Evolutionary conservation across 2,797 vertebrate species (phyloP).

Genomic region (Pseudochromis fuscus): DNA sequence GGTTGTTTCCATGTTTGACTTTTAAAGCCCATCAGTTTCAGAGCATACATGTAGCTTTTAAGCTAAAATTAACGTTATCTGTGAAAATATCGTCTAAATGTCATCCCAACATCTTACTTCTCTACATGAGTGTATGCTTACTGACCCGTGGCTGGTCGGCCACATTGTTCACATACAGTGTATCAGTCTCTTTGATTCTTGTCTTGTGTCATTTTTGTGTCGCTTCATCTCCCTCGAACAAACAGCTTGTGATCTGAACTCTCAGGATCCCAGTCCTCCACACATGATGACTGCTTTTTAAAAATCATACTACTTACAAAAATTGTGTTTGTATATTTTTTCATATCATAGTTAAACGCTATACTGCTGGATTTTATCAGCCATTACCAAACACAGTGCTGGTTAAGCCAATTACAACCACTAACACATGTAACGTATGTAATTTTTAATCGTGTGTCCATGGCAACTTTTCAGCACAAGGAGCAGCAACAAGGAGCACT

Average conservation of each 20-base stretch:
- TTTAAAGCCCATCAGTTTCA: conserved; percentile 49
- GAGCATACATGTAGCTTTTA: conserved; percentile 48
- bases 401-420: too few species aligned
- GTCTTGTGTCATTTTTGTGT: conserved; percentile 13
- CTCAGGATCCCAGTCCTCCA: background rate
- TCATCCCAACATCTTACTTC: conserved; percentile 65
- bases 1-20: conserved; percentile 42
- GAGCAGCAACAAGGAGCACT: too few species aligned
- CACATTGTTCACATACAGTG: conserved; percentile 37
- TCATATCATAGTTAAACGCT: background rate
- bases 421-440: too few species aligned
- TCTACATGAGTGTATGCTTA: conserved; percentile 14
- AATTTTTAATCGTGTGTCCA: too few species aligned
- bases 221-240: conserved; percentile 4
- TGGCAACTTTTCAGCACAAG: too few species aligned
- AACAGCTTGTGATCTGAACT: conserved; percentile 2
- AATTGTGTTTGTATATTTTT: background rate
- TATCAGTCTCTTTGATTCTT: conserved; percentile 38
- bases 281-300: background rate
- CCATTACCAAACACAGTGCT: too few species aligned
- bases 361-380: too few species aligned
- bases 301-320: background rate
- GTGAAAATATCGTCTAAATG: conserved; percentile 78
- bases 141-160: conserved; percentile 63
- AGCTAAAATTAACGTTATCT: conserved; percentile 44